Evolutionary conservation across 2,888 invertebrate genomes (phyloP).

Genomic region (Trichopria drosophilae): DNA sequence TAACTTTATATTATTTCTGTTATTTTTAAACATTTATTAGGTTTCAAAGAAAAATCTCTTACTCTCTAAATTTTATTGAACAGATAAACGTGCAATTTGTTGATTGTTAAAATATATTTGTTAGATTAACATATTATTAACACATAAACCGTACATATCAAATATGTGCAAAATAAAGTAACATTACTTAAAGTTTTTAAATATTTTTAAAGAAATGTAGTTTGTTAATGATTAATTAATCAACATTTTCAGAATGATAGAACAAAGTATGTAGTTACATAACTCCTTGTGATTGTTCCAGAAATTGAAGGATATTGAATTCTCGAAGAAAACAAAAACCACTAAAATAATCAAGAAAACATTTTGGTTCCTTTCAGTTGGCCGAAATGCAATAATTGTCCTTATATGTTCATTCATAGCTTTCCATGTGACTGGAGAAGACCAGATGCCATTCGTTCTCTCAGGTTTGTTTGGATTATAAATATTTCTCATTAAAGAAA

Average conservation of each 20-base stretch:
- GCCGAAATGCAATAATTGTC: constrained; percentile 79
- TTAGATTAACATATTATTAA: neutral
- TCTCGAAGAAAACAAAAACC: neutral
- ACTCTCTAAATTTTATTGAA: too few relatives aligned
- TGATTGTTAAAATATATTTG: neutral
- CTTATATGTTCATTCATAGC: constrained; percentile 67
- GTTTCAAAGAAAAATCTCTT: too few relatives aligned
- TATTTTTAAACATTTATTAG: too few relatives aligned
- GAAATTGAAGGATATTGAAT: constrained; percentile 21
- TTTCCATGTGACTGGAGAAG: constrained; percentile 52
- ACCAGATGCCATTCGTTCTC: constrained; percentile 65
- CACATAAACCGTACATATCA: constrained; percentile 1
- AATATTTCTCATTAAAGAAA: too few relatives aligned
- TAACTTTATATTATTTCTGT: too few relatives aligned
- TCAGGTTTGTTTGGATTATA: constrained; percentile 42
- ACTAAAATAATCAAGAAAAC: constrained; percentile 61
- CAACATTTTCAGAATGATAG: too few relatives aligned
- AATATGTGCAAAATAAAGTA: too few relatives aligned
- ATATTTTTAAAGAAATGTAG: too few relatives aligned
- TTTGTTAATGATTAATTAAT: too few relatives aligned
- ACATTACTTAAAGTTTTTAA: constrained; percentile 57
- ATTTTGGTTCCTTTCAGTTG: constrained; percentile 75
- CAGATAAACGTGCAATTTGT: too few relatives aligned
- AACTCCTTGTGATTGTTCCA: constrained; percentile 29
- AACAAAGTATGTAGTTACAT: too few relatives aligned